phyloP scores from a whole-genome alignment of 1,140 invertebrate genomes.

The Calliopsis andreniformis region DNA sequence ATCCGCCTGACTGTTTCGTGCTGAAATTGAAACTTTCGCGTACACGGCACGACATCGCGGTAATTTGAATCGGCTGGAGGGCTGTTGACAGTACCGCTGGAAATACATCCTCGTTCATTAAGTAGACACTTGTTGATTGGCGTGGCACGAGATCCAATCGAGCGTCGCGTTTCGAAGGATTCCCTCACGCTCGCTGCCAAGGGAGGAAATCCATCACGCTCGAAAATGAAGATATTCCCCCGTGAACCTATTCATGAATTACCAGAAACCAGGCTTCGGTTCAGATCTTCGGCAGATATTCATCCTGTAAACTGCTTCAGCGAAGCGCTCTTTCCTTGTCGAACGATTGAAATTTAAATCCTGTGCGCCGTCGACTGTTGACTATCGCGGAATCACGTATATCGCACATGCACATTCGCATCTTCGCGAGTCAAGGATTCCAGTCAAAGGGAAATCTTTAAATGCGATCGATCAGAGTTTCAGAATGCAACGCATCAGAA shows the following conservation, averaged over 20 bases:
- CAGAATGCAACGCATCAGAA: conserved; percentile 27
- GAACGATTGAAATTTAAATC: no score
- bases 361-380: no score
- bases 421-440: not conserved
- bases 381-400: not conserved
- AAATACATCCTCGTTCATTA: conserved; percentile 58
- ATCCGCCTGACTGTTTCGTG: no score
- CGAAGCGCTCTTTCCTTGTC: no score
- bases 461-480: conserved; percentile 44
- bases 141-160: conserved; percentile 38
- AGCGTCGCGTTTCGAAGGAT: conserved; percentile 10
- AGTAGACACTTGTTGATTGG: conserved; percentile 65
- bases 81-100: conserved; percentile 43
- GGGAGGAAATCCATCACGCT: not conserved
- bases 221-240: no score
- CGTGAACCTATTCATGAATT: no score
- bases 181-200: not conserved
- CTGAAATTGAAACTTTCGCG: conserved; percentile 28
- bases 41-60: not conserved
- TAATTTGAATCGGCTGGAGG: conserved; percentile 49
- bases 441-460: conserved; percentile 34
- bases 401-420: not conserved
- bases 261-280: no score
- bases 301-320: no score
- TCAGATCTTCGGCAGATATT: no score